Conservation (phyloP, 2,888 invertebrate genomes). For the Megamerina dolium region DNA sequence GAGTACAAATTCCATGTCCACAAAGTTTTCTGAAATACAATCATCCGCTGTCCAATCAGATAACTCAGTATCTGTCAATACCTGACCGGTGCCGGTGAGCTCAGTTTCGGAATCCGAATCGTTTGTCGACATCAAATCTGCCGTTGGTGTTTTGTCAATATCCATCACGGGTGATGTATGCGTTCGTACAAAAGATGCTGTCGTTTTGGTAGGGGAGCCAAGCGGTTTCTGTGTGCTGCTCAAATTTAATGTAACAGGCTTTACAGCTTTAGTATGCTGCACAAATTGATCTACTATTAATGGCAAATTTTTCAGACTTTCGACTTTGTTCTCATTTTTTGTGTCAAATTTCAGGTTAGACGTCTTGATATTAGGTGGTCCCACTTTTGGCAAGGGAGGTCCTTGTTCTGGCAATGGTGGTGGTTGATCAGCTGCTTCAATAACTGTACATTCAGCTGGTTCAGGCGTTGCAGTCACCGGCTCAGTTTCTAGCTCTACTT, state of each 20-base stretch:
- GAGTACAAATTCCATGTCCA: slow-evolving; percentile 58
- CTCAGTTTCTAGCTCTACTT: slow-evolving; percentile 32
- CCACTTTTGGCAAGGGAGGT: slow-evolving; percentile 31
- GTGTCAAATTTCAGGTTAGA: slow-evolving; percentile 42
- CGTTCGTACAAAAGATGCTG: slow-evolving; percentile 12
- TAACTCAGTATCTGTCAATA: slow-evolving; percentile 78
- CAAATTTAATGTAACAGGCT: slow-evolving; percentile 39
- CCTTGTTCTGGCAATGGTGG: slow-evolving; percentile 27
- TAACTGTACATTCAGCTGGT: slow-evolving; percentile 38
- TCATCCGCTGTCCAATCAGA: slow-evolving; percentile 85
- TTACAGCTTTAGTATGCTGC: slow-evolving; percentile 33
- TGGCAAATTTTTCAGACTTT: slow-evolving; percentile 46
- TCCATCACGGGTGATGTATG: slow-evolving; percentile 27
- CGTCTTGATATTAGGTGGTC: slow-evolving; percentile 36
- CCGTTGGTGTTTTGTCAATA: slow-evolving; percentile 48
- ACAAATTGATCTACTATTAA: slow-evolving; percentile 38
- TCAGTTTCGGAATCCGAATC: slow-evolving; percentile 68
- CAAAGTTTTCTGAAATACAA: slow-evolving; percentile 69
- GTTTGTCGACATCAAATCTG: slow-evolving; percentile 32
- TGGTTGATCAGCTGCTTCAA: slow-evolving; percentile 26
- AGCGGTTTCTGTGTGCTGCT: slow-evolving; percentile 24
- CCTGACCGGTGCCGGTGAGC: slow-evolving; percentile 58
- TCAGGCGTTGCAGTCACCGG: slow-evolving; percentile 41
- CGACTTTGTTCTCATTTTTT: slow-evolving; percentile 49
- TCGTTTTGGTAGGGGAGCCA: slow-evolving; percentile 23